Evolutionary conservation across 2,113 vertebrate genomes (phyloP).

Genomic region (Tragelaphus strepsiceros): DNA sequence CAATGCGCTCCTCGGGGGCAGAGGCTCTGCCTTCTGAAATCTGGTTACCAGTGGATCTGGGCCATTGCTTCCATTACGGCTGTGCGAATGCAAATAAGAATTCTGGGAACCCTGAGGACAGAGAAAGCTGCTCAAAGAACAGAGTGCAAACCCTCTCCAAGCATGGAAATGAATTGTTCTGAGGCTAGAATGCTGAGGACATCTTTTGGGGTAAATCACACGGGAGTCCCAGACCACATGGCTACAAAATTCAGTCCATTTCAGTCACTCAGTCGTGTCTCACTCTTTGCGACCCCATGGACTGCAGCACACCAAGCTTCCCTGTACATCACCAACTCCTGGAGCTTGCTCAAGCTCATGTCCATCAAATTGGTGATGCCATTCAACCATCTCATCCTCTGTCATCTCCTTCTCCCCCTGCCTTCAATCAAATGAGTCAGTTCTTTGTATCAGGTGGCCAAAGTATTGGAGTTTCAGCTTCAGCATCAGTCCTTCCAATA

Average conservation of each 20-base stretch:
- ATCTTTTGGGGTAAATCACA: not conserved
- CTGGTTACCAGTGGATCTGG: not conserved
- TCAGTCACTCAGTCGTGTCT: not conserved
- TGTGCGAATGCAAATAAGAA: fast-evolving
- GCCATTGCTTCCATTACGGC: not conserved
- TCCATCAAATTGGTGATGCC: not conserved
- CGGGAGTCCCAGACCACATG: not conserved
- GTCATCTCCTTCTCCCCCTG: fast-evolving
- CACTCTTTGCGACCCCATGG: not conserved
- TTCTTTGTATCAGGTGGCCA: not conserved
- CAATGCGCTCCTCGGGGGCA: not conserved
- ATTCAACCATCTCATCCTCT: not conserved
- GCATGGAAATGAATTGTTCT: not conserved
- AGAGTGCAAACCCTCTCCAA: not conserved
- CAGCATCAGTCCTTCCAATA: not conserved
- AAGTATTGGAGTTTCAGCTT: not conserved
- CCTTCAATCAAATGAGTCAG: not conserved
- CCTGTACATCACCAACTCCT: not conserved
- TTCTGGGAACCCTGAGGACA: not conserved
- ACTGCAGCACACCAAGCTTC: not conserved
- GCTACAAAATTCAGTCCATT: not conserved
- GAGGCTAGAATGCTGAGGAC: not conserved
- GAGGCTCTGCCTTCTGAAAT: not conserved
- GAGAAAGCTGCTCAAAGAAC: not conserved
- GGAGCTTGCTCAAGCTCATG: not conserved